These are phyloP conservation scores for Strix aluco DNA, from an alignment of 2,113 vertebrate genomes.

Conservation along the genomic window DNA sequence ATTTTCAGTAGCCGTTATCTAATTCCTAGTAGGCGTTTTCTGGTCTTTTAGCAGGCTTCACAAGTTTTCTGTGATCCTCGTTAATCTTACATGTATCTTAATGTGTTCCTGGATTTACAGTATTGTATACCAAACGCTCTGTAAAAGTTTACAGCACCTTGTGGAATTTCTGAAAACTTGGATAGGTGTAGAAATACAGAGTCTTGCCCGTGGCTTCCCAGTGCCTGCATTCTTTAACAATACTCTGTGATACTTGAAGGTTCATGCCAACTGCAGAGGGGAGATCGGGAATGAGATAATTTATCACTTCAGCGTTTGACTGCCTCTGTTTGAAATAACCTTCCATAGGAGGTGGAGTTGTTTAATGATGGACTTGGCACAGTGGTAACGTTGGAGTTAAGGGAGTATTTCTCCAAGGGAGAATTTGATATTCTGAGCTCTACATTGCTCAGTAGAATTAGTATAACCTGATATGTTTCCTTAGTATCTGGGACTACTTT, in stretches of 20 bases:
- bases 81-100: not conserved
- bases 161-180: not conserved
- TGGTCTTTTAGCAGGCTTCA: not conserved
- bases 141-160: not conserved
- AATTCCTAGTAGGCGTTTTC: not conserved
- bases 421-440: not conserved
- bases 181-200: not conserved
- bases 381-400: not conserved
- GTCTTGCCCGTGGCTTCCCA: not conserved
- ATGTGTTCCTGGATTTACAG: not conserved
- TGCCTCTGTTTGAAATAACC: not conserved
- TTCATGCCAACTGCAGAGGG: not conserved
- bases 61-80: not conserved
- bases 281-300: not conserved
- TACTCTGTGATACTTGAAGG: not conserved
- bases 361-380: not conserved
- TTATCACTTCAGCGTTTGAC: not conserved
- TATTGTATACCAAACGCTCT: not conserved
- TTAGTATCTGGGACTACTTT: not conserved
- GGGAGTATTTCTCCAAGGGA: not conserved
- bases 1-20: not conserved
- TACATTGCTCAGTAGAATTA: not conserved
- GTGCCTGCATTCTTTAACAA: not conserved
- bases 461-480: not conserved
- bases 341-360: not conserved